Base-by-base conservation (phyloP, 2,113 vertebrate species). In the Alouatta palliata region DNA sequence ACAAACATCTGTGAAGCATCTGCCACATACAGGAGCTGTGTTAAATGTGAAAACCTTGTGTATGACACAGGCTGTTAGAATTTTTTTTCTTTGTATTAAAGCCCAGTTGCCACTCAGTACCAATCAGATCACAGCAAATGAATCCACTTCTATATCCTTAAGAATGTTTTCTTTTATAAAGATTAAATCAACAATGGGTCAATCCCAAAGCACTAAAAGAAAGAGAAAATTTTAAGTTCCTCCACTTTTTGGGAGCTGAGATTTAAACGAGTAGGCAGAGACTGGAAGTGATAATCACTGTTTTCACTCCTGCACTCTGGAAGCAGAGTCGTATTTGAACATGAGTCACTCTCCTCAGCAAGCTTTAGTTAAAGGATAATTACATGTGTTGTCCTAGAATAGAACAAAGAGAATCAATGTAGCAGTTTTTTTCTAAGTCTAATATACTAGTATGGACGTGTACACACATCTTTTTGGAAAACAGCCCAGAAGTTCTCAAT, bases 321-420 rank as follows among this genome's bases (percentile, higher is more conserved):
- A 87, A 90, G 25, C 52, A 71, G 83, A 96, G 64, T 77, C 45
- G n/a, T 61, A 90, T 81, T 84, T 92, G 81, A 94, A 79, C 77
- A 86, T 97, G 91, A 90, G 54, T 87, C 52, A 80, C 25, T 43
- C 20, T 94, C n/a, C 20, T 90, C 52, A 6, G 10, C 5, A 88
- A 91, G 76, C 32, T 88, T 91, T 58, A 52, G 61, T 96, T 81
- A 94, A 70, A 81, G 23, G 16, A n/a, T 81, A 94, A 94, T 96
- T 95, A 92, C 52, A 82, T 92, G 71, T 49, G 40, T 77, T 97
- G 47, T 70, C 45, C n/a, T 85, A 77, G 43, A 96, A 83, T 45
- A 96, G 87, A 93, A 86, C 25, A 86, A 87, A 96, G 82, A 93
- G 32, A 91, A 90, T 97, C 95, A 97, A 80, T 17, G 32, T 35